Percentiles rank a stretch among this genome's conserved stretches.
These are phyloP conservation scores for Asarcornis scutulata DNA, from an alignment of 2,113 vertebrate genomes.

Conservation along the genomic window DNA sequence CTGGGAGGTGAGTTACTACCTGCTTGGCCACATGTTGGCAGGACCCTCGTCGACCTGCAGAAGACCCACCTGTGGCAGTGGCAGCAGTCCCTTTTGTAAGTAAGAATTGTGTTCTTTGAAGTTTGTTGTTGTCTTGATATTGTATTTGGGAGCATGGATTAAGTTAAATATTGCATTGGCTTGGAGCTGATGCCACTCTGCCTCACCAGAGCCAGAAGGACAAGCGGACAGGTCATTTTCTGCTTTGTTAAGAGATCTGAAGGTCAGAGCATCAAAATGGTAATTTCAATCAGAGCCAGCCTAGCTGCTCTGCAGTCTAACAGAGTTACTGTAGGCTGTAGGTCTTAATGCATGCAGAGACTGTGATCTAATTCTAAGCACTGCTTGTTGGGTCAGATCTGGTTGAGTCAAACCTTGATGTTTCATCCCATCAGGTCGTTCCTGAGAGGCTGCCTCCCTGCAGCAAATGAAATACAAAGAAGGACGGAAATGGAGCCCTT, in stretches of 20 bases:
- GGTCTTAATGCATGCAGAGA: slow-evolving; percentile 40
- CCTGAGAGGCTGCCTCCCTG: neutral
- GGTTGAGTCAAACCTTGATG: slow-evolving; percentile 47
- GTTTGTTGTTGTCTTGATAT: neutral
- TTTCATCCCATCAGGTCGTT: neutral
- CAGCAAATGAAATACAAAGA: slow-evolving; percentile 7
- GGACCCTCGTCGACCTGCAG: neutral
- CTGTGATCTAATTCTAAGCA: slow-evolving; percentile 64
- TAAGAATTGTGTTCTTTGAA: neutral
- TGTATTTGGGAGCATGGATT: neutral
- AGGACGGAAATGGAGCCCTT: neutral
- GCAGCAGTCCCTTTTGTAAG: neutral
- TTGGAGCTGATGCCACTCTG: neutral
- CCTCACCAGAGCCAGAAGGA: slow-evolving; percentile 27
- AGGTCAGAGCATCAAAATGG: slow-evolving; percentile 71
- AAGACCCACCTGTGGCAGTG: neutral
- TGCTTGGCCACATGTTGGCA: neutral
- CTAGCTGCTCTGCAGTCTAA: slow-evolving; percentile 57
- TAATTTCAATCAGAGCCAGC: slow-evolving; percentile 68
- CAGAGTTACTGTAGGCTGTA: slow-evolving; percentile 36
- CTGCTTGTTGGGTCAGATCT: slow-evolving; percentile 59
- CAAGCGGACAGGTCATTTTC: slow-evolving; percentile 51
- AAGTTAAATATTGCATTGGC: neutral
- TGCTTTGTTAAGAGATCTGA: slow-evolving; percentile 71
- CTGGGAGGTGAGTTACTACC: neutral